Percentiles rank a stretch among this genome's conserved stretches.
These are phyloP conservation scores for Stichopus chloronotus DNA, from an alignment of 35 echinoderm and acorn worm species.

Conservation along the genomic window DNA sequence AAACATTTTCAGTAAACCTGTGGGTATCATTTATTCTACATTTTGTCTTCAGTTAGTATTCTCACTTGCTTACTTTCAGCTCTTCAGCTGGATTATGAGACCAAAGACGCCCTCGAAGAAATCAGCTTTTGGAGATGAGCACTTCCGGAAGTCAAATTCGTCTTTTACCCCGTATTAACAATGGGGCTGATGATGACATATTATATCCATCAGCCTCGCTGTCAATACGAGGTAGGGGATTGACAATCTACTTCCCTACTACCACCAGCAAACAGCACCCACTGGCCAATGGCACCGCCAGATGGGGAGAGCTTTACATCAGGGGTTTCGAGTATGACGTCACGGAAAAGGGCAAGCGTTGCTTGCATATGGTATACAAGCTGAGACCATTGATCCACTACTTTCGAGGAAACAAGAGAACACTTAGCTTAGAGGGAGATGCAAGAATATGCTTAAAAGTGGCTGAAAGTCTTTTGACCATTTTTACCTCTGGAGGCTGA, in stretches of 20 bases:
- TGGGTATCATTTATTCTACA: too few species aligned
- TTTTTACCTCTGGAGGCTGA: too few species aligned
- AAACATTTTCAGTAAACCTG: too few species aligned
- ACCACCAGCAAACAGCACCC: neutral
- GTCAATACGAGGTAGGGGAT: conserved; percentile 99
- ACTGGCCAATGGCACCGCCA: neutral
- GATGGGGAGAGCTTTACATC: neutral
- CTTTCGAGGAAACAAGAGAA: neutral
- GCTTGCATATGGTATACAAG: neutral
- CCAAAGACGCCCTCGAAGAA: too few species aligned
- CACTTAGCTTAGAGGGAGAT: neutral
- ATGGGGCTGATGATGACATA: conserved; percentile 93
- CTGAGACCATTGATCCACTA: neutral
- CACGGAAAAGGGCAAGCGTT: neutral
- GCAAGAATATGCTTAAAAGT: too few species aligned
- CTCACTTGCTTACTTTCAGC: too few species aligned
- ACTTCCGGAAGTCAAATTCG: conserved; percentile 55
- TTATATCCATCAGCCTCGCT: conserved; percentile 99
- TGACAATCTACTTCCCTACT: conserved; percentile 20
- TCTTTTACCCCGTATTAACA: conserved; percentile 99
- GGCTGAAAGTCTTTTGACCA: too few species aligned
- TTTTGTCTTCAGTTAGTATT: too few species aligned
- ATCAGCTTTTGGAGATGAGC: too few species aligned
- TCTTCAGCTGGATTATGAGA: too few species aligned
- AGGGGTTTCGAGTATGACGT: neutral